Conservation (phyloP, 2,797 vertebrate genomes). For the Oreochromis grahami region DNA sequence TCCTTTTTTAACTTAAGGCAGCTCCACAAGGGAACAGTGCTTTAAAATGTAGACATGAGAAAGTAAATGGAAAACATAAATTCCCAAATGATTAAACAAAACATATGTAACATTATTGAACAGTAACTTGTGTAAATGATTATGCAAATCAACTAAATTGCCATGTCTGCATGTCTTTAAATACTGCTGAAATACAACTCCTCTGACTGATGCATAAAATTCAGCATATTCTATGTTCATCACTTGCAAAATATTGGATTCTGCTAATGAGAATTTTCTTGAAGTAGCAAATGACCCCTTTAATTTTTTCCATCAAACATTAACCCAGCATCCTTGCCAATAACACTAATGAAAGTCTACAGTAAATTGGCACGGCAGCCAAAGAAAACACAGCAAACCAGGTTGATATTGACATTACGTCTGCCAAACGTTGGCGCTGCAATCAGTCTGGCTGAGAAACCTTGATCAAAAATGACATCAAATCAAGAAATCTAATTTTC, state of each 20-base stretch:
- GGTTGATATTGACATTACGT: constrained; percentile 47
- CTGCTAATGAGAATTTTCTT: constrained; percentile 33
- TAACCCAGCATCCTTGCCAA: constrained; percentile 44
- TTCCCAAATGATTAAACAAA: not conserved
- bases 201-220: not conserved
- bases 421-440: constrained; percentile 34
- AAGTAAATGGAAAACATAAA: not conserved
- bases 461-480: constrained; percentile 56
- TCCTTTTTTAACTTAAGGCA: not conserved
- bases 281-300: constrained; percentile 25
- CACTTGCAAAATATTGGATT: constrained; percentile 22
- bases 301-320: constrained; percentile 49
- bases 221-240: not conserved
- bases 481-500: constrained; percentile 58
- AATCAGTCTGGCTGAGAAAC: constrained; percentile 24
- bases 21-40: not conserved
- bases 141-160: not conserved
- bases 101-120: not conserved
- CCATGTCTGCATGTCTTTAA: not conserved
- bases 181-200: not conserved
- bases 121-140: not conserved
- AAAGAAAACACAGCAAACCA: constrained; percentile 47
- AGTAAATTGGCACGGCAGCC: constrained; percentile 47
- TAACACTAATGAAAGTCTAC: constrained; percentile 50
- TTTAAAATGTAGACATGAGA: not conserved